phyloP scores from a whole-genome alignment of 2,888 invertebrate genomes.

The Stegophylla sp. region DNA sequence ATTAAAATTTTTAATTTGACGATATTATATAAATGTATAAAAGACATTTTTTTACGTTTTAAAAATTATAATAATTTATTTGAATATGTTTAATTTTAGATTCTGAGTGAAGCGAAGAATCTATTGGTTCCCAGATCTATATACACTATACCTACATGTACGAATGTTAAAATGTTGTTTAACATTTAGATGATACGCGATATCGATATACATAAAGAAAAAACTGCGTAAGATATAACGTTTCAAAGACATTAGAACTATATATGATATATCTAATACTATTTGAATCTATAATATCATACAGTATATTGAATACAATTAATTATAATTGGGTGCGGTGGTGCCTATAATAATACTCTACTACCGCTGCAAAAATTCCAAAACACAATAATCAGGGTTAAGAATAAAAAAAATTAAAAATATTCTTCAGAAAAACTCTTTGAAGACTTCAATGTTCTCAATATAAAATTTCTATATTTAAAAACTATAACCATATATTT shows the following conservation, averaged over 20 bases:
- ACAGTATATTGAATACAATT: no score
- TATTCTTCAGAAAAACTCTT: background rate
- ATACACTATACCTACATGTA: no score
- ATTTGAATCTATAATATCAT: background rate
- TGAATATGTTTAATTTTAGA: no score
- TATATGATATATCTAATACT: background rate
- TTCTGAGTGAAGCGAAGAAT: no score
- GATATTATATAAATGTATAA: no score
- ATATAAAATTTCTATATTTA: background rate
- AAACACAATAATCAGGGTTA: background rate
- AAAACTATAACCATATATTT: background rate
- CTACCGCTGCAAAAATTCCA: background rate
- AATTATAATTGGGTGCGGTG: background rate
- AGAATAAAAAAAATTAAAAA: background rate
- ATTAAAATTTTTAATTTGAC: no score
- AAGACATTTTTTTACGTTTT: no score
- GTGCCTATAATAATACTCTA: background rate
- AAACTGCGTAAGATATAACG: background rate
- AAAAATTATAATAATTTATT: no score
- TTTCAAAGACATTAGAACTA: background rate
- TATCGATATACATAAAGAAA: slow-evolving; percentile 6
- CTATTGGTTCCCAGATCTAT: no score
- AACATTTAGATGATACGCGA: no score
- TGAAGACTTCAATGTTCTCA: slow-evolving; percentile 10
- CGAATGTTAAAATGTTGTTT: no score